Percentiles rank a stretch among this genome's conserved stretches.
These are phyloP conservation scores for Actinia tenebrosa DNA, from an alignment of 64 coral and sea anemone species.

Conservation along the genomic window DNA sequence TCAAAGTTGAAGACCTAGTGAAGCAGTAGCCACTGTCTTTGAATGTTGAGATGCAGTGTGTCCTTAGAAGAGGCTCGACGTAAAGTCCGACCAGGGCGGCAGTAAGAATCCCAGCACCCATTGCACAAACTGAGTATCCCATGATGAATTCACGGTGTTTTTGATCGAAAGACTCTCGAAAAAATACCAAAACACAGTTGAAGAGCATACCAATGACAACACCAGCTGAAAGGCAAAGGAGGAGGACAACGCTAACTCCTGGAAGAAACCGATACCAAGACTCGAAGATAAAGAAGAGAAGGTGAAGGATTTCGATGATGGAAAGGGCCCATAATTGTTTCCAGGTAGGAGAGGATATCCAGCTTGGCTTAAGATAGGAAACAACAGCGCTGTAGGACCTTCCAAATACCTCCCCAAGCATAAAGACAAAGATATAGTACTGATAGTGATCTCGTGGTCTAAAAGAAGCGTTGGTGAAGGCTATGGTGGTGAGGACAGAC, in stretches of 20 bases:
- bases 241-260: constrained; percentile 12
- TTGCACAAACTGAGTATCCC: constrained; percentile 74
- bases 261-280: constrained; percentile 87
- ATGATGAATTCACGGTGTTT: constrained; percentile 72
- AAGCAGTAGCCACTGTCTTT: constrained; percentile 69
- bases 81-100: constrained; percentile 65
- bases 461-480: constrained; percentile 77
- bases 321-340: constrained; percentile 63
- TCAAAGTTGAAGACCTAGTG: constrained; percentile 37
- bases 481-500: constrained; percentile 69
- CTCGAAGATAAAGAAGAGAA: constrained; percentile 72
- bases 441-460: constrained; percentile 86
- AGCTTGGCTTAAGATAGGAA: constrained; percentile 43
- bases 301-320: constrained; percentile 51
- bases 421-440: constrained; percentile 71
- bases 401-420: constrained; percentile 74
- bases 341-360: constrained; percentile 34
- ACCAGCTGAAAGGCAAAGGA: constrained; percentile 62
- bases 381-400: constrained; percentile 63
- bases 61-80: constrained; percentile 60
- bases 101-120: constrained; percentile 53
- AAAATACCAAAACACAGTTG: constrained; percentile 58
- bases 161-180: constrained; percentile 68
- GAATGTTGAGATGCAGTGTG: constrained; percentile 54
- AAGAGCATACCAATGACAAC: constrained; percentile 64